These are phyloP conservation scores for Xiphias gladius DNA, from an alignment of 2,113 vertebrate species.

Conservation along the genomic window DNA sequence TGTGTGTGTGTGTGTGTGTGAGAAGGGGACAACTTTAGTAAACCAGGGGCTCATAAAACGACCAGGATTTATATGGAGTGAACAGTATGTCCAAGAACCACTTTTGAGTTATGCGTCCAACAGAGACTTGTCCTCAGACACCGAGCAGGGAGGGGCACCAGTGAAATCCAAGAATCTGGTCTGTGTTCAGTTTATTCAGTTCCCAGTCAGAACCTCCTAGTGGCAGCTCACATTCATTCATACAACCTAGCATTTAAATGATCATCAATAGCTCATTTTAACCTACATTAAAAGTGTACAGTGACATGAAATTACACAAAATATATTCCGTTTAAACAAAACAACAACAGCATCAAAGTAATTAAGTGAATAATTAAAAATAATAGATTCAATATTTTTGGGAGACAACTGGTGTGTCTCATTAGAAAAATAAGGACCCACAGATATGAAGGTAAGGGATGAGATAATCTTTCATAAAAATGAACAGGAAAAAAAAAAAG, in stretches of 20 bases:
- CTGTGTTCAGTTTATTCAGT: conserved; percentile 29
- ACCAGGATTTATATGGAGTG: conserved; percentile 74
- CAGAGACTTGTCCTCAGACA: conserved; percentile 66
- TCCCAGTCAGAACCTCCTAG: conserved; percentile 26
- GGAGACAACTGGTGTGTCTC: background rate
- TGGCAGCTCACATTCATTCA: background rate
- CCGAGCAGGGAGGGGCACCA: conserved; percentile 52
- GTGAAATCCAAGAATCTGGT: conserved; percentile 53
- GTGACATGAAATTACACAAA: background rate
- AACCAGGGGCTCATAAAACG: conserved; percentile 69
- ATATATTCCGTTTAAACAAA: background rate
- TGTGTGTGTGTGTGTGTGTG: conserved; percentile 30
- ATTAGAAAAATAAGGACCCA: background rate
- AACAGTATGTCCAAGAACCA: conserved; percentile 65
- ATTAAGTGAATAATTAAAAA: background rate
- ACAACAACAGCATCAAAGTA: background rate
- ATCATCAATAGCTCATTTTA: background rate
- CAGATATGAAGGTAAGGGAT: background rate
- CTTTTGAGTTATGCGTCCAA: conserved; percentile 71
- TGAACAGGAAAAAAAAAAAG: background rate
- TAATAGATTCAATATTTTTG: background rate
- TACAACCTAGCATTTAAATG: background rate
- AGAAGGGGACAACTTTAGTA: conserved; percentile 42
- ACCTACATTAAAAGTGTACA: background rate
- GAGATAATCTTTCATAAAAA: background rate